Percentiles rank a stretch among this genome's conserved stretches.
Conservation (phyloP, 2,888 invertebrate genomes). For the Schizotus pectinicornis region DNA sequence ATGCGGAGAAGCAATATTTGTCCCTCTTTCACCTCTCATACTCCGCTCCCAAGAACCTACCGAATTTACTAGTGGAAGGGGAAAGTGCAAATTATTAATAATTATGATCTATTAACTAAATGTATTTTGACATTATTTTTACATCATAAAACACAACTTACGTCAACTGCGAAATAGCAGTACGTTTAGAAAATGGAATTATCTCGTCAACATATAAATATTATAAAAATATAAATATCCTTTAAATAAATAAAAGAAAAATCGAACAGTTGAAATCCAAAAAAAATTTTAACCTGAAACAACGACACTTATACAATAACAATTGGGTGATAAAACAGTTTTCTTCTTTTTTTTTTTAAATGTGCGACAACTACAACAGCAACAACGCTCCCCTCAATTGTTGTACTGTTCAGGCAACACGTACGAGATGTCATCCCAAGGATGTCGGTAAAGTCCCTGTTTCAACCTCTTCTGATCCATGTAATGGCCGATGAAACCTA, state of each 20-base stretch:
- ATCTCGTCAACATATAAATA: slow-evolving; percentile 18
- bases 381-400: slow-evolving; percentile 41
- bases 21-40: no score
- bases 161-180: slow-evolving; percentile 15
- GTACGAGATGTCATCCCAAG: slow-evolving; percentile 98
- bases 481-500: slow-evolving; percentile 98
- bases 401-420: slow-evolving; percentile 78
- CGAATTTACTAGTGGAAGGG: no score
- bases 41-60: no score
- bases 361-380: neutral
- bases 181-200: slow-evolving; percentile 14
- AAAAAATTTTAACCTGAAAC: slow-evolving; percentile 2
- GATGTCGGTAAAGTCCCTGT: slow-evolving; percentile 98
- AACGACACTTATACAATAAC: slow-evolving; percentile 4
- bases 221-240: slow-evolving; percentile 25
- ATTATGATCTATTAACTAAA: no score
- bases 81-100: no score
- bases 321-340: neutral
- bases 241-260: slow-evolving; percentile 21
- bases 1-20: no score
- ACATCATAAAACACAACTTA: slow-evolving; percentile 12
- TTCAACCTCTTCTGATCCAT: slow-evolving; percentile 98
- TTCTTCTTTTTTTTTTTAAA: neutral
- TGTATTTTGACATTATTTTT: slow-evolving; percentile 8
- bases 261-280: slow-evolving; percentile 1